Evolutionary conservation across 2,113 vertebrate species (phyloP).

Genomic region (Microtus pennsylvanicus): DNA sequence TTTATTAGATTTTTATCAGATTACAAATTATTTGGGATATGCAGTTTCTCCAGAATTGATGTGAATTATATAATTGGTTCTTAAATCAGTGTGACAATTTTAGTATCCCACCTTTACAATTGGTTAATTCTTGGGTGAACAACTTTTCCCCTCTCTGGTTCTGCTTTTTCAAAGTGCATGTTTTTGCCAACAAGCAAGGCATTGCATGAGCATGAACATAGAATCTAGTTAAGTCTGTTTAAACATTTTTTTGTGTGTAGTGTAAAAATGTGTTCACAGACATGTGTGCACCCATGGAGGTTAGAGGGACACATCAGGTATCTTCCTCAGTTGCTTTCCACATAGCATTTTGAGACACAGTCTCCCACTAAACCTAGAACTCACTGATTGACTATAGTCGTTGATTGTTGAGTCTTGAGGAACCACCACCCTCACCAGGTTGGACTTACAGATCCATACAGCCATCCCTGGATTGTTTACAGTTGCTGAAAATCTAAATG

Average conservation of each 20-base stretch:
- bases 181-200: not conserved
- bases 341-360: not conserved
- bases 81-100: constrained; percentile 34
- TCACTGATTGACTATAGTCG: not conserved
- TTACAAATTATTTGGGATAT: constrained; percentile 26
- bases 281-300: not conserved
- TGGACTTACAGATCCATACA: not conserved
- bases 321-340: not conserved
- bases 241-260: not conserved
- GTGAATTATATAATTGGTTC: not conserved
- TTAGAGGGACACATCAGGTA: not conserved
- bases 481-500: not conserved
- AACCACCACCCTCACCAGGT: not conserved
- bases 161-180: constrained; percentile 9
- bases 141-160: not conserved
- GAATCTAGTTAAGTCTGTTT: not conserved
- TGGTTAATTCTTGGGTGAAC: not conserved
- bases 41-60: not conserved
- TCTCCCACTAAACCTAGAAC: not conserved
- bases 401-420: too few relatives aligned
- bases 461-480: not conserved
- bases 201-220: not conserved
- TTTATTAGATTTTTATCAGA: not conserved
- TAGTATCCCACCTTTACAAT: not conserved
- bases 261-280: not conserved